Base-by-base conservation (phyloP, 1,140 invertebrate species). In the Diorhabda carinulata region DNA sequence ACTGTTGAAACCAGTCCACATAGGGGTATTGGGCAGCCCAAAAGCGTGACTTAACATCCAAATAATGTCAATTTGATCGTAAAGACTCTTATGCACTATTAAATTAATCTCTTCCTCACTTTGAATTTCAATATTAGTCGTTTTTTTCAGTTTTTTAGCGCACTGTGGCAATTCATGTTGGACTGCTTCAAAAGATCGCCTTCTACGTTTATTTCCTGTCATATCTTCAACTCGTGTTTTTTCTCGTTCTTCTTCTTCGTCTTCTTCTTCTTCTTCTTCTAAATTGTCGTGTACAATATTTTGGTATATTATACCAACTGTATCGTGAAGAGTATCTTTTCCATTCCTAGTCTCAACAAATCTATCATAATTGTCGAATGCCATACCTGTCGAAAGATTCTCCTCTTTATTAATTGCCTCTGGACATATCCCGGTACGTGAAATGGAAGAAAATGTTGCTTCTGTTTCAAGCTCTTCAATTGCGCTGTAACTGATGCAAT, bases 281-380 rank as follows among this genome's bases (percentile, higher is more conserved):
- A 62, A 58, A 3, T n/a, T 2, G 8, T 10, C 43, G 3, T 41
- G 62, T 0, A 58, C 56, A 10, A 70, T 61, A 44, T 72, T 66
- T 71, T 72, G 43, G 74, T 75, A 79, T 25, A 25, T 25, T 25
- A 25, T 25, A 25, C 25, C 25, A 25, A 25, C 25, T 25, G 25
- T 25, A 25, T 25, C 25, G 25, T 25, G 25, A 25, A 25, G 25
- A 25, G 25, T 25, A 25, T 25, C 25, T 25, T 25, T 81, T 45
- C 81, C 82, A 73, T 69, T 78, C 4, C 71, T 42, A 43, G 82
- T 84, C 58, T 85, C 82, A 40, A 81, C 81, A 67, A 78, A 82
- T 43, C 82, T 69, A 73, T 82, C 80, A 70, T 75, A 83, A 74
- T 83, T 84, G 68, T 84, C 81, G 65, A 73, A 84, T 2, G 81